phyloP scores from a whole-genome alignment of 1,140 invertebrate species.

The Protaetia brevitarsis region DNA sequence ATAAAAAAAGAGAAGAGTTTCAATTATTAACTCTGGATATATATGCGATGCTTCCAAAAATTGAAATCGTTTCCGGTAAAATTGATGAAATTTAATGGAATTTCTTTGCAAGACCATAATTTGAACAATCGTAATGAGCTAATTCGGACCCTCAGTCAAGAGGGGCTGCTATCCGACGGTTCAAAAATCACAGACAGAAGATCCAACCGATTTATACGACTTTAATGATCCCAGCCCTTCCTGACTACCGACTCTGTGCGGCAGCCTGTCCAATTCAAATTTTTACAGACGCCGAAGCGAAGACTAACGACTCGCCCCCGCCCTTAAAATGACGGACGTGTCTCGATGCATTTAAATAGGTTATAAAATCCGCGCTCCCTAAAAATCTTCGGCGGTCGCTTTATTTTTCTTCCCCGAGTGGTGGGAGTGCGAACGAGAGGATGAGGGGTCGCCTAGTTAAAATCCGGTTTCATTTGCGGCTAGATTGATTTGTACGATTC shows the following conservation, averaged over 20 bases:
- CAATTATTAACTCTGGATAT: too few relatives aligned
- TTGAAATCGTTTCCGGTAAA: too few relatives aligned
- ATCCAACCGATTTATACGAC: not conserved
- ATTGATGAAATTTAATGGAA: not conserved
- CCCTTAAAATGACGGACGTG: conserved; percentile 28
- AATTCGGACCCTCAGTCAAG: not conserved
- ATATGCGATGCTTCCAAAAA: too few relatives aligned
- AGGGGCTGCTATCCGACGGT: not conserved
- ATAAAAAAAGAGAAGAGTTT: too few relatives aligned
- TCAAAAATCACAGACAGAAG: not conserved
- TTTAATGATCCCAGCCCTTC: not conserved
- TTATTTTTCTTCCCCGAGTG: conserved; percentile 25
- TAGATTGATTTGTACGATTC: conserved; percentile 38
- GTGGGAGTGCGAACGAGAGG: not conserved
- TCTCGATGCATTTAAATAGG: conserved; percentile 30
- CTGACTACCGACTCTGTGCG: not conserved
- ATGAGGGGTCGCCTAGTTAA: conserved; percentile 19
- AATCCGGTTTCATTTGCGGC: conserved; percentile 35
- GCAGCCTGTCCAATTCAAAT: conserved; percentile 13
- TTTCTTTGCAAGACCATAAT: not conserved
- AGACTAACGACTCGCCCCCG: not conserved
- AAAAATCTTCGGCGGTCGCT: too few relatives aligned
- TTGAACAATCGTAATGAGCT: not conserved
- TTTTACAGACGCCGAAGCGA: not conserved
- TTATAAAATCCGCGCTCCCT: conserved; percentile 25